phyloP scores from a whole-genome alignment of 1,140 invertebrate genomes.

The Ceratoteleas bidentatus region DNA sequence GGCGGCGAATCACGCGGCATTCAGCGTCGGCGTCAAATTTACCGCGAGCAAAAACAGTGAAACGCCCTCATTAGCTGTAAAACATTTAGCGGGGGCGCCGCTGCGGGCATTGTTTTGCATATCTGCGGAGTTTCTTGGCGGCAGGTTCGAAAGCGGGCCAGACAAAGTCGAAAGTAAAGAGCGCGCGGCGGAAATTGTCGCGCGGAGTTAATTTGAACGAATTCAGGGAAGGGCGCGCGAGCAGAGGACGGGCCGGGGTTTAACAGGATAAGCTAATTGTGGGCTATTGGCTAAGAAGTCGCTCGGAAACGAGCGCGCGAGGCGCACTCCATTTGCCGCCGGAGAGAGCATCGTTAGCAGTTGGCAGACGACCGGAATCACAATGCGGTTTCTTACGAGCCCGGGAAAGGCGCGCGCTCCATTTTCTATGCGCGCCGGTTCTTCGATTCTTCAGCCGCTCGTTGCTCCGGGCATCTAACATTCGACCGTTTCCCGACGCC shows the following conservation, averaged over 20 bases:
- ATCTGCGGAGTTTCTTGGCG: conserved; percentile 68
- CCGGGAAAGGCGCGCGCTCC: conserved; percentile 63
- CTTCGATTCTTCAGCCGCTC: conserved; percentile 65
- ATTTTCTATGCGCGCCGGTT: conserved; percentile 71
- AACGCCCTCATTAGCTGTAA: conserved; percentile 64
- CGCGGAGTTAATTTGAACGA: conserved; percentile 80
- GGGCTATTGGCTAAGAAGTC: conserved; percentile 81
- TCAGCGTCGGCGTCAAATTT: conserved; percentile 39
- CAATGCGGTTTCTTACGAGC: conserved; percentile 79
- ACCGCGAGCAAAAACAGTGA: conserved; percentile 50
- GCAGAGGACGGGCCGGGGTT: conserved; percentile 74
- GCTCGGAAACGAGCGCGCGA: conserved; percentile 69
- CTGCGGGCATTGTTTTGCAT: conserved; percentile 62
- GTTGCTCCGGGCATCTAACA: conserved; percentile 59
- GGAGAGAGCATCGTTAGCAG: conserved; percentile 79
- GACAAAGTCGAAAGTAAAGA: conserved; percentile 67
- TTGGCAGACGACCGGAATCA: conserved; percentile 79
- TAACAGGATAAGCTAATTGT: conserved; percentile 82
- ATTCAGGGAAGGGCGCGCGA: conserved; percentile 78
- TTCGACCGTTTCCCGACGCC: conserved; percentile 55
- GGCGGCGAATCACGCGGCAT: conserved; percentile 28
- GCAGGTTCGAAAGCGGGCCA: conserved; percentile 68
- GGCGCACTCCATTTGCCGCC: conserved; percentile 64
- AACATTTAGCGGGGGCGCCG: conserved; percentile 59
- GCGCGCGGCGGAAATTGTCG: conserved; percentile 66